Conservation (phyloP, 2,113 vertebrate genomes). For the Pteruthius melanotis region DNA sequence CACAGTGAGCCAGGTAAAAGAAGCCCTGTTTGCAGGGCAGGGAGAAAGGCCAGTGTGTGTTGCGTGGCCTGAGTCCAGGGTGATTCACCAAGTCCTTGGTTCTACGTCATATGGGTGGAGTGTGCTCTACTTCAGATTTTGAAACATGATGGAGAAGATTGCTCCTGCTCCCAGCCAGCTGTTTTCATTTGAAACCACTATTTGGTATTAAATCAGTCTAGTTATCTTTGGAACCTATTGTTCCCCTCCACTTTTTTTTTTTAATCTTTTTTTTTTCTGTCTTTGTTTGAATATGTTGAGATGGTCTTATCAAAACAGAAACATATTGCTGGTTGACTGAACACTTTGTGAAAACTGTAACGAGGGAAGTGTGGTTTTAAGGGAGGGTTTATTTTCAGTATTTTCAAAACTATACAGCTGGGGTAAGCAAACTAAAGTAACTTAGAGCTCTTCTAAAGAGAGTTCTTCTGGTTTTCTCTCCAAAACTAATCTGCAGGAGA, state of each 20-base stretch:
- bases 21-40: not conserved
- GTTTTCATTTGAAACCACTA: conserved; percentile 6
- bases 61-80: not conserved
- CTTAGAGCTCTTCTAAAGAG: not conserved
- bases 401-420: not conserved
- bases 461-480: not conserved
- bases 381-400: not conserved
- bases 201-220: conserved; percentile 18
- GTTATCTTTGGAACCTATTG: conserved; percentile 36
- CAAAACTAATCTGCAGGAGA: not conserved
- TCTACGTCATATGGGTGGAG: not conserved
- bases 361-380: not conserved
- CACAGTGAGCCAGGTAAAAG: rapidly evolving
- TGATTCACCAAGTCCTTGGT: not conserved
- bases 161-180: conserved; percentile 10
- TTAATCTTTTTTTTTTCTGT: not conserved
- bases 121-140: not conserved
- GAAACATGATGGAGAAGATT: not conserved
- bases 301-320: conserved; percentile 32
- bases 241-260: not conserved
- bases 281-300: conserved; percentile 22
- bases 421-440: not conserved
- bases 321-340: not conserved
- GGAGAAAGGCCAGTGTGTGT: not conserved
- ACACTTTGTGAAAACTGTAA: not conserved